Evolutionary conservation across 2,888 invertebrate genomes (phyloP), one percentile per base, ranked within the genome.

Genomic region (Xestia ashworthii): DNA sequence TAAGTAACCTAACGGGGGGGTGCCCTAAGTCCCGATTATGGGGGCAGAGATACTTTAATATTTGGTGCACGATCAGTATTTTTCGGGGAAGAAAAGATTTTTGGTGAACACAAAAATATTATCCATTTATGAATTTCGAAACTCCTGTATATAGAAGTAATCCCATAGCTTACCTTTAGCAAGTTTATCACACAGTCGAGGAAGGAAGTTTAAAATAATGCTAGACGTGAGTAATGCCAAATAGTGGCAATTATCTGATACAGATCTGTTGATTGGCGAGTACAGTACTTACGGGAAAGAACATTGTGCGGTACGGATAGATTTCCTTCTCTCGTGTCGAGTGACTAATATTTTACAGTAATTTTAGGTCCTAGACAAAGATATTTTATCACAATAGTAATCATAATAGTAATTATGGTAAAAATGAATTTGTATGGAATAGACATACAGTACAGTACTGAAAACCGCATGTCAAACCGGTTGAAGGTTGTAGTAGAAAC

Each of bases 221-320:
- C 25, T 19, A 41, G 16, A 46, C 68, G 32, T 67, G 65, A 14
- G n/a, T 66, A 38, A 44, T 38, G 16, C 19, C 3, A 44, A 62
- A 71, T 50, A 41, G 62, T 16, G 25, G 55, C 16, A 64, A 68
- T 71, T 65, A 60, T 8, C 62, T 44, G 38, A 46, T 25, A 58
- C 38, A 5, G 19, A 19, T 55, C n/a, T 16, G 0, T 46, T 9
- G 19, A 32, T 19, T n/a, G 16, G 0, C 12, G 16, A 32, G 9
- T 69, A 41, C 9, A 44, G 14, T 58, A 38, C n/a, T 11, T 19
- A 50, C 60, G 14, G 38, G 11, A 22, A 1, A 19, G 19, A 16
- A 53, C 8, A 53, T 16, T 19, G 16, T 55, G 55, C 14, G 11
- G 46, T 8, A 6, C 4, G 9, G 48, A 16, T 48, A 16, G 48